Evolutionary conservation across 2,113 vertebrate species (phyloP).

Genomic region (Odontophorus gujanensis): DNA sequence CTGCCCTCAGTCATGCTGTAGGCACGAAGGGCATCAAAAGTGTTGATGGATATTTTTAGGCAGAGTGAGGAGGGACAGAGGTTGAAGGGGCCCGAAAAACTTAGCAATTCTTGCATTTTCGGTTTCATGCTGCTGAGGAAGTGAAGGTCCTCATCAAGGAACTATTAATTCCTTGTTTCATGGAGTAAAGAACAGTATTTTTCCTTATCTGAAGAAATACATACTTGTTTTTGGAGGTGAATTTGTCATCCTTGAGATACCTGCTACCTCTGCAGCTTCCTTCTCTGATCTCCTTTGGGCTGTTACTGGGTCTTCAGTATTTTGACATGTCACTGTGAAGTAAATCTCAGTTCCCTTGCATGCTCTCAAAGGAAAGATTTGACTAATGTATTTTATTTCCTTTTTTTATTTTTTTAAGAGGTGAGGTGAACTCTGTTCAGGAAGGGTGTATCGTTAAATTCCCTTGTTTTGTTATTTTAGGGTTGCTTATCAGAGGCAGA

Average conservation of each 20-base stretch:
- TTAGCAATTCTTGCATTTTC: not conserved
- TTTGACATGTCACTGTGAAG: not conserved
- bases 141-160: not conserved
- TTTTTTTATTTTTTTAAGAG: no score
- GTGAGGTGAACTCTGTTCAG: not conserved
- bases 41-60: conserved; percentile 9
- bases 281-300: not conserved
- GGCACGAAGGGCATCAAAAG: not conserved
- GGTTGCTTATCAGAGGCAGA: not conserved
- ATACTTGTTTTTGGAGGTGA: not conserved
- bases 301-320: not conserved
- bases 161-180: not conserved
- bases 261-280: not conserved
- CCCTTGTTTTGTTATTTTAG: not conserved
- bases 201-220: not conserved
- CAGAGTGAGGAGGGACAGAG: not conserved
- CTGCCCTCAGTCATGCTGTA: not conserved
- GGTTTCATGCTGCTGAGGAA: not conserved
- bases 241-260: not conserved
- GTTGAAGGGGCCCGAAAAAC: not conserved
- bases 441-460: not conserved
- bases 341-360: not conserved
- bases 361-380: not conserved
- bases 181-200: not conserved
- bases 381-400: no score